These are phyloP conservation scores for Cyanoramphus novaezelandiae DNA, from an alignment of 2,113 vertebrate species.

Conservation along the genomic window DNA sequence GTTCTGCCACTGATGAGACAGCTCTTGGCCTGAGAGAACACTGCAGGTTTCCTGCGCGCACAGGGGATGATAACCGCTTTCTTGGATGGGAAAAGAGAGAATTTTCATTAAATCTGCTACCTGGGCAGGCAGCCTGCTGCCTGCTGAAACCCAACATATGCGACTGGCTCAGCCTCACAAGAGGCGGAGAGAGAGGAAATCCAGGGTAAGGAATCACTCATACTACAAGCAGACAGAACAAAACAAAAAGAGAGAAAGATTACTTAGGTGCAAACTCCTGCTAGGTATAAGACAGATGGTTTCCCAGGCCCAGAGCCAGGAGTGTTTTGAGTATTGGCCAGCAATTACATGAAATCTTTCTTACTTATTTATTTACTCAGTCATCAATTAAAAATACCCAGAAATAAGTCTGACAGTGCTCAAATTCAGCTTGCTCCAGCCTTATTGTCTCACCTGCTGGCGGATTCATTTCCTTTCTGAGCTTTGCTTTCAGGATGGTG, in stretches of 20 bases:
- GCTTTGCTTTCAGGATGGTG: background rate
- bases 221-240: background rate
- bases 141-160: conserved; percentile 40
- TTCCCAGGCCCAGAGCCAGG: background rate
- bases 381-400: background rate
- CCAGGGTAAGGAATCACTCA: background rate
- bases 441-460: background rate
- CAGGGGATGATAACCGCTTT: background rate
- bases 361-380: background rate
- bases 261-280: background rate
- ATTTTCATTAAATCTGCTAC: background rate
- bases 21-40: background rate
- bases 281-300: conserved; percentile 36
- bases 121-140: conserved; percentile 8
- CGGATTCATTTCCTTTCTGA: background rate
- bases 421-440: background rate
- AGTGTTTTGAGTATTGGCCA: background rate
- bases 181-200: background rate
- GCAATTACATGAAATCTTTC: background rate
- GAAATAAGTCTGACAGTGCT: background rate
- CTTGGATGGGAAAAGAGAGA: background rate
- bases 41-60: accelerated
- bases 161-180: background rate
- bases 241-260: background rate
- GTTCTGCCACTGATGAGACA: background rate